Base-by-base conservation (phyloP, 2,888 invertebrate genomes). In the Drosophila cognata region DNA sequence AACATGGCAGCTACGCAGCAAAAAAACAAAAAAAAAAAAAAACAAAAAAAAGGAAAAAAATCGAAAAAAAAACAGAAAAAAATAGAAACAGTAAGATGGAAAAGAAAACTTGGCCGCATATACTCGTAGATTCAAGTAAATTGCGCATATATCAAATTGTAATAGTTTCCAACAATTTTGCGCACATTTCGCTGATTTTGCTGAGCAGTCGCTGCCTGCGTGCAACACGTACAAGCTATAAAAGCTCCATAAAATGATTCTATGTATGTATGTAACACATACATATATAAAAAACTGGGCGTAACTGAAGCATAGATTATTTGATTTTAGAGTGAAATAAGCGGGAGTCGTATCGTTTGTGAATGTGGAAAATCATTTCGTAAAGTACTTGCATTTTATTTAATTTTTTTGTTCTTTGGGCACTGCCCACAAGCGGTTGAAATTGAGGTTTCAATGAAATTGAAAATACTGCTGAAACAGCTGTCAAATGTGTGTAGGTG, bases 121-220 rank as follows among this genome's bases (percentile, higher is more conserved):
- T 76, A 65, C 78, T 81, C 84, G 72, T 82, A 81, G 73, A 84
- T 84, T 85, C 84, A 85, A 79, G 81, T 76, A 82, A 84, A 84
- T 84, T 85, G 84, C 86, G 74, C 81, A 82, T 84, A 84, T 85
- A 84, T 84, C 84, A 84, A 85, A 82, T 80, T 83, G 84, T 85
- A 84, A 84, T 84, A 84, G 84, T 84, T 84, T 84, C 60, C 67
- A 82, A 85, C 74, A 78, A 85, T 82, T 82, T 83, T 68, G 82
- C 80, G 74, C 82, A 81, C 82, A 84, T 84, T 84, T 84, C 77
- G 81, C 81, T 73, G 77, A 72, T 81, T 79, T 79, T 70, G 64
- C 70, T 62, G 62, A 74, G 75, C 73, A 48, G 71, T 62, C 61
- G 61, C 57, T 62, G 64, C 48, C 66, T 81, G 84, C 81, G 81